These are phyloP conservation scores for Sinocyclocheilus anshuiensis DNA, from an alignment of 2,113 vertebrate species.

Conservation along the genomic window DNA sequence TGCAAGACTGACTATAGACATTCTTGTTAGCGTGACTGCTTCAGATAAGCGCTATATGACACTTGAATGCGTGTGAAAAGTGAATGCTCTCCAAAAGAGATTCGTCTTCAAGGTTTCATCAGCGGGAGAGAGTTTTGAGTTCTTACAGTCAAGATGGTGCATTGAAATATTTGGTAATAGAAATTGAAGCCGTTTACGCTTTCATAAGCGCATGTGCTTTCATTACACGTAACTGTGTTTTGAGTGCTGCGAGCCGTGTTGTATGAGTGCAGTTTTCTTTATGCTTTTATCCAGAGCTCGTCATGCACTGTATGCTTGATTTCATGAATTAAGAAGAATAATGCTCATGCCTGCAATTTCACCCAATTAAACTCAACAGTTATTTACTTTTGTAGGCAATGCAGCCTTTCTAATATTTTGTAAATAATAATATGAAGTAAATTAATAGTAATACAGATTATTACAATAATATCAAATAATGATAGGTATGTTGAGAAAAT, in stretches of 20 bases:
- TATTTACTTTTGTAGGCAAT: background rate
- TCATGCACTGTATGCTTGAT: background rate
- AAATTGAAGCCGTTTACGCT: background rate
- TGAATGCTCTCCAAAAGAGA: background rate
- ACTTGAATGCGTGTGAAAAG: background rate
- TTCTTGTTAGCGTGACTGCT: background rate
- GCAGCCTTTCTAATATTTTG: background rate
- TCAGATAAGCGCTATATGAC: constrained; percentile 20
- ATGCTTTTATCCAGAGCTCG: background rate
- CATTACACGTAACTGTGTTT: background rate
- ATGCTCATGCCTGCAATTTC: background rate
- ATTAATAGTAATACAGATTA: background rate
- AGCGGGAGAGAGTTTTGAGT: background rate
- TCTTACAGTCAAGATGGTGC: background rate
- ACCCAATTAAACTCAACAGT: background rate
- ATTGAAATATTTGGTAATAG: constrained; percentile 4
- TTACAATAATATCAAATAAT: no score
- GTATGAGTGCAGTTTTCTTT: background rate
- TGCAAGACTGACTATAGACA: background rate
- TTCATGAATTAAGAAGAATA: background rate
- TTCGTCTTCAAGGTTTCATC: background rate
- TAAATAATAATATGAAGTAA: no score
- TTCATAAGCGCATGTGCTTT: background rate
- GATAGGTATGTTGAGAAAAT: no score
- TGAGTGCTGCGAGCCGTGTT: background rate